Evolutionary conservation across 2,888 invertebrate genomes (phyloP).

Genomic region (Eupsilia transversa): DNA sequence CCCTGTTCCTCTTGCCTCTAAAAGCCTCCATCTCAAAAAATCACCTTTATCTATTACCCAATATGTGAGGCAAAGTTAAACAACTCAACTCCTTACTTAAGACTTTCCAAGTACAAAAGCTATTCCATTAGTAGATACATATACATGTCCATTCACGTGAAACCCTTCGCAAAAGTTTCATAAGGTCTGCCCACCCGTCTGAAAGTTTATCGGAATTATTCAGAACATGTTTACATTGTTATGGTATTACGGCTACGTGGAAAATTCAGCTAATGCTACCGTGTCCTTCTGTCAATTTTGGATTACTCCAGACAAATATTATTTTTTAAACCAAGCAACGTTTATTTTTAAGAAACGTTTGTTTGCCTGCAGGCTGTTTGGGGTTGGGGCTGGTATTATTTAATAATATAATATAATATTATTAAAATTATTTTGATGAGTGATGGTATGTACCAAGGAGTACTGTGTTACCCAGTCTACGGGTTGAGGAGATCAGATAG

Average conservation of each 20-base stretch:
- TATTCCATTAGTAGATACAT: slow-evolving; percentile 25
- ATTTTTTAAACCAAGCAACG: too few relatives aligned
- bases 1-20: too few relatives aligned
- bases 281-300: neutral
- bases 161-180: slow-evolving; percentile 13
- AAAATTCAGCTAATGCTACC: neutral
- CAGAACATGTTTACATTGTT: slow-evolving; percentile 24
- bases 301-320: neutral
- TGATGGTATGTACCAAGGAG: neutral
- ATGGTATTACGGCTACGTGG: neutral
- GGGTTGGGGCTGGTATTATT: too few relatives aligned
- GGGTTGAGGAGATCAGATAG: neutral
- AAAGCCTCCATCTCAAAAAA: too few relatives aligned
- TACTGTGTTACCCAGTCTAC: too few relatives aligned
- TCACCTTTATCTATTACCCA: too few relatives aligned
- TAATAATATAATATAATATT: too few relatives aligned
- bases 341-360: too few relatives aligned
- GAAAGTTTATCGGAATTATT: slow-evolving; percentile 34
- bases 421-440: neutral
- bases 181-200: neutral
- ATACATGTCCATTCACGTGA: neutral
- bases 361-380: too few relatives aligned
- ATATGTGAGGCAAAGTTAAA: too few relatives aligned
- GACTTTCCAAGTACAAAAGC: neutral
- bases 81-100: neutral